A percentile compares a stretch with the other conserved stretches of the same genome.
These are phyloP conservation scores for Amia ocellicauda DNA, from an alignment of 2,113 vertebrate genomes.

Conservation along the genomic window DNA sequence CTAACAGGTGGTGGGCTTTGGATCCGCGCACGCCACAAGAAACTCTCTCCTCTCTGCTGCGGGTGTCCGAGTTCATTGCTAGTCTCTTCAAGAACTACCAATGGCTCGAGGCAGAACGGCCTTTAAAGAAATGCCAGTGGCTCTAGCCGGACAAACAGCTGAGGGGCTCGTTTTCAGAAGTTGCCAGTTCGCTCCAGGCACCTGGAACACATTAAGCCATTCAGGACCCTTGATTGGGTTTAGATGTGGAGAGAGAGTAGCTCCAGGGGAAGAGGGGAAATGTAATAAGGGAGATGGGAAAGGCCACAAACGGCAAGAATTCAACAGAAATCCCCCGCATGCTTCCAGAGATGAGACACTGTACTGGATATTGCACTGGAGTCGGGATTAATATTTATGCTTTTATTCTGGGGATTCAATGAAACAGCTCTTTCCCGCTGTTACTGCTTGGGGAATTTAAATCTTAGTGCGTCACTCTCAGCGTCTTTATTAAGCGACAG, in stretches of 20 bases:
- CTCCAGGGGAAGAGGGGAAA: not conserved
- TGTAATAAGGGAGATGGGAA: too few relatives aligned
- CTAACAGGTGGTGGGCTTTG: too few relatives aligned
- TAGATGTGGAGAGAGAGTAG: not conserved
- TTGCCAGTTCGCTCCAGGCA: slow-evolving; percentile 1
- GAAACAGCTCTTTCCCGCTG: too few relatives aligned
- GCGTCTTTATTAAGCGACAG: too few relatives aligned
- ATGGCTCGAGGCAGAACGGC: not conserved
- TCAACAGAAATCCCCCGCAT: too few relatives aligned
- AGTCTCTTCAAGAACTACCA: not conserved
- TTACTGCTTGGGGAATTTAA: too few relatives aligned
- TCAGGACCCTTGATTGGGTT: not conserved
- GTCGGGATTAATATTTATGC: too few relatives aligned
- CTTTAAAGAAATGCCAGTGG: not conserved
- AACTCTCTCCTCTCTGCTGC: not conserved
- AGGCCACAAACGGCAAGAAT: too few relatives aligned
- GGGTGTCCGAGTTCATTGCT: not conserved
- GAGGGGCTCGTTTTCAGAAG: not conserved
- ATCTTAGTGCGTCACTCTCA: too few relatives aligned
- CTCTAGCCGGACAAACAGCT: slow-evolving; percentile 6
- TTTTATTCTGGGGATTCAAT: too few relatives aligned
- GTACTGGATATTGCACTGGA: too few relatives aligned
- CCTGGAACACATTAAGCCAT: slow-evolving; percentile 13
- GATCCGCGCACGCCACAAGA: not conserved
- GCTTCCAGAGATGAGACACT: too few relatives aligned